These are phyloP conservation scores for Crenuchus spilurus DNA, from an alignment of 2,797 vertebrate species.

Conservation along the genomic window DNA sequence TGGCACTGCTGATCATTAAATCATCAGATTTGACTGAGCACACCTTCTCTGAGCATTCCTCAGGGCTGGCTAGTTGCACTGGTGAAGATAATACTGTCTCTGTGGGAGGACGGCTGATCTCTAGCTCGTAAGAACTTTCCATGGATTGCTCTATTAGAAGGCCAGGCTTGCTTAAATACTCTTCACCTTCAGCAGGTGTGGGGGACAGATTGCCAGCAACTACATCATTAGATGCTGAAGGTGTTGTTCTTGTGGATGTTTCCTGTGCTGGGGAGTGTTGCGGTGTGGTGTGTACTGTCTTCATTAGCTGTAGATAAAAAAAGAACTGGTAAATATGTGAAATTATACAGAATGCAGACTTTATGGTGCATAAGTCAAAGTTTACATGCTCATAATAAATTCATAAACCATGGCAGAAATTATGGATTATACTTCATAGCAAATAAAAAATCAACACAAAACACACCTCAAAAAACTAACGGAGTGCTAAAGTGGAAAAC, in stretches of 20 bases:
- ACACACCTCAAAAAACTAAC: too few relatives aligned
- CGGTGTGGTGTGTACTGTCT: background rate
- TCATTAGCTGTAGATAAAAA: conserved; percentile 39
- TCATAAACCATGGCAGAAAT: too few relatives aligned
- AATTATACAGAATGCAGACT: background rate
- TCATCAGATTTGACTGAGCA: conserved; percentile 62
- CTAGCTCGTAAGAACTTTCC: conserved; percentile 54
- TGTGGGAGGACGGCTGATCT: conserved; percentile 58
- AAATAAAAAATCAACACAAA: too few relatives aligned
- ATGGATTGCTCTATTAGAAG: conserved; percentile 55
- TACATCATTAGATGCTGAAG: conserved; percentile 16
- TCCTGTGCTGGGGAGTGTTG: conserved; percentile 3
- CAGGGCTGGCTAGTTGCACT: background rate
- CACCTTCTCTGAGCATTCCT: conserved; percentile 1
- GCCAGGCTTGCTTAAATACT: conserved; percentile 69
- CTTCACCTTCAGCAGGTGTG: background rate
- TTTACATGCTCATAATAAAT: background rate
- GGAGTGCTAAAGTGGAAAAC: too few relatives aligned
- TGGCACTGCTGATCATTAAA: conserved; percentile 60
- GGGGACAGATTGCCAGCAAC: background rate
- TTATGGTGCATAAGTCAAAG: too few relatives aligned
- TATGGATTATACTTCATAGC: too few relatives aligned
- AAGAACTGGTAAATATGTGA: background rate
- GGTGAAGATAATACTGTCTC: background rate
- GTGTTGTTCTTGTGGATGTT: conserved; percentile 4